Conservation (phyloP, 2,888 invertebrate species). For the Drosophila nigricruria region DNA sequence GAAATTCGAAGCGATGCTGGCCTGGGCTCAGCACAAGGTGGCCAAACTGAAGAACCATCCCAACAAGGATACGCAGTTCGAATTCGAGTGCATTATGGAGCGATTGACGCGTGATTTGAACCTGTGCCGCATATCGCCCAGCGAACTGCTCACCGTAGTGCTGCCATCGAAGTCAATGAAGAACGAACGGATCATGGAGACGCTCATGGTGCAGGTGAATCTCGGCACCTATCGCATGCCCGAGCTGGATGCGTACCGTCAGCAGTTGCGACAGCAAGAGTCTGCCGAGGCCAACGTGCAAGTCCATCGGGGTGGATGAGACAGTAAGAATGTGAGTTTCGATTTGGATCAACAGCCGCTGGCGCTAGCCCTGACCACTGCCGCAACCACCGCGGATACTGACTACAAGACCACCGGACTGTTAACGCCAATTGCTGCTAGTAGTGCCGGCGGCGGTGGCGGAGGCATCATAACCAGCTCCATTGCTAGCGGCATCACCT, state of each 20-base stretch:
- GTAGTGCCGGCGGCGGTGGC: conserved; percentile 6
- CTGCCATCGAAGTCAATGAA: conserved; percentile 96
- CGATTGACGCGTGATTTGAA: conserved; percentile 94
- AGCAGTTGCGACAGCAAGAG: conserved; percentile 94
- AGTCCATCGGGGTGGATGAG: conserved; percentile 85
- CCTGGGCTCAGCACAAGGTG: conserved; percentile 95
- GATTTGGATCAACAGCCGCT: conserved; percentile 82
- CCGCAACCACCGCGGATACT: conserved; percentile 23
- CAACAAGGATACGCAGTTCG: conserved; percentile 93
- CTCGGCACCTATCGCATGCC: conserved; percentile 96
- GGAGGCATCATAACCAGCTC: conserved; percentile 27
- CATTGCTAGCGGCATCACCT: conserved; percentile 28
- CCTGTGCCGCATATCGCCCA: conserved; percentile 95
- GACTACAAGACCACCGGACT: conserved; percentile 12
- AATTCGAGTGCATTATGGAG: conserved; percentile 97
- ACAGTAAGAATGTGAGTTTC: conserved; percentile 85
- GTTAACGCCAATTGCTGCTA: conserved; percentile 28
- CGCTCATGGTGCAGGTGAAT: conserved; percentile 96
- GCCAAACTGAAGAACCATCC: conserved; percentile 89
- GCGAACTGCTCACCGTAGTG: conserved; percentile 96
- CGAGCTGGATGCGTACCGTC: conserved; percentile 95
- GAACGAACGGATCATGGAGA: conserved; percentile 96
- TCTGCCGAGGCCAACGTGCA: conserved; percentile 90
- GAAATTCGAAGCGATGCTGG: conserved; percentile 97
- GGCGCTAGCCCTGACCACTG: conserved; percentile 32